phyloP scores from a whole-genome alignment of 2,113 vertebrate genomes.

The Lagopus leucura region DNA sequence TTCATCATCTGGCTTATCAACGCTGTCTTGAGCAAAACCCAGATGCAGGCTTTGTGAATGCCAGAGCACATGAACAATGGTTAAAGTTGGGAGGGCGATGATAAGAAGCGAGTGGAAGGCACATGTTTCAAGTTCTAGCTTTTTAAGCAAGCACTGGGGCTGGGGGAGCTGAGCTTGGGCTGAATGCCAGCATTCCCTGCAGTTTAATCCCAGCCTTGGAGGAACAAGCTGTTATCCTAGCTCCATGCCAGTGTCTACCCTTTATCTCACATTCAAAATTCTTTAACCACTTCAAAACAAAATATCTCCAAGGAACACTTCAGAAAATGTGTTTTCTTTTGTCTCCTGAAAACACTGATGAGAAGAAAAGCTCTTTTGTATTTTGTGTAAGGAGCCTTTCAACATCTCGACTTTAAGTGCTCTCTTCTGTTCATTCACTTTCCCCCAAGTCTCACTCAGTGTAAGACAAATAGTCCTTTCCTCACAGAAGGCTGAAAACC shows the following conservation, averaged over 20 bases:
- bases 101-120: slow-evolving; percentile 57
- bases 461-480: slow-evolving; percentile 26
- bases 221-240: slow-evolving; percentile 57
- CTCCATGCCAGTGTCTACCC: slow-evolving; percentile 55
- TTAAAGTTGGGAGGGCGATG: neutral
- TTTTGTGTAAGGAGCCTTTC: slow-evolving; percentile 59
- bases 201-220: slow-evolving; percentile 65
- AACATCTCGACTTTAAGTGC: slow-evolving; percentile 35
- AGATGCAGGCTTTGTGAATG: slow-evolving; percentile 38
- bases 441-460: slow-evolving; percentile 19
- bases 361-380: slow-evolving; percentile 65
- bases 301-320: slow-evolving; percentile 68
- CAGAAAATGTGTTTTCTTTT: slow-evolving; percentile 73
- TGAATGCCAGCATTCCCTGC: slow-evolving; percentile 49
- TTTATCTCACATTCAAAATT: slow-evolving; percentile 62
- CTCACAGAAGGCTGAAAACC: neutral
- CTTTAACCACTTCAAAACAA: slow-evolving; percentile 69
- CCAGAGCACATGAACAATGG: slow-evolving; percentile 61
- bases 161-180: slow-evolving; percentile 1
- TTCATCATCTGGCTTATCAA: slow-evolving; percentile 60
- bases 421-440: slow-evolving; percentile 69
- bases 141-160: slow-evolving; percentile 56
- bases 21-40: slow-evolving; percentile 25
- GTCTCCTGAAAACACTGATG: slow-evolving; percentile 66
- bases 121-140: slow-evolving; percentile 68